Base-by-base conservation (phyloP, 2,888 invertebrate genomes). In the Unio delphinus region DNA sequence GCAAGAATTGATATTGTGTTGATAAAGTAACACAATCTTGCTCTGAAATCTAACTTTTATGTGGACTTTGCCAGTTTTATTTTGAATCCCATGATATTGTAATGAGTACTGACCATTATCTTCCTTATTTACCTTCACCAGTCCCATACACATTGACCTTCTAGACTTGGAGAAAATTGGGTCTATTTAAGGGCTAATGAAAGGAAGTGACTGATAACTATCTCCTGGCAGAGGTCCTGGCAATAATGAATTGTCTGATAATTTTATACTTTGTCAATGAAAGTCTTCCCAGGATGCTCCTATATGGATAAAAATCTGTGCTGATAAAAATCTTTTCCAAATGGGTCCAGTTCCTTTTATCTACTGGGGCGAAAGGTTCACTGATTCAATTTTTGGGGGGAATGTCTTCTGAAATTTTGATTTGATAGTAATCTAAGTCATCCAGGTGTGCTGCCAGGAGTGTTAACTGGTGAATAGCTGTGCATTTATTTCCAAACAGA, bases 211-310 rank as follows among this genome's bases (percentile, higher is more conserved):
- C 63, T 30, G 77, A 77, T 77, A 75, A 69, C 64, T 68, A 77
- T 77, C 77, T 69, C n/a, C 23, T 57, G 61, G 28, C 45, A 65
- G 70, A 68, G 75, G 73, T 45, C 69, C 75, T 68, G 28, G 62
- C 72, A 65, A 75, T 77, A 75, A 73, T 77, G 72, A 75, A 73
- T 75, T 67, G 75, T 72, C 71, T 71, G 77, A 73, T 73, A 75
- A 77, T 75, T 75, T 77, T 69, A 68, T 64, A 66, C 67, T 73
- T 77, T 77, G 68, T 66, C 70, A 75, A 69, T 63, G 69, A 75
- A 75, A 68, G 64, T 45, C 45, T 45, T 65, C 65, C 62, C 68
- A 61, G 67, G 75, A 77, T 77, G 77, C 77, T 77, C 75, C 70
- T 62, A 75, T 77, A 75, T 65, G 73, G 34, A 34, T 75, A 72